These are phyloP conservation scores for Saturnia japonica DNA, from an alignment of 2,888 invertebrate species.

Conservation along the genomic window DNA sequence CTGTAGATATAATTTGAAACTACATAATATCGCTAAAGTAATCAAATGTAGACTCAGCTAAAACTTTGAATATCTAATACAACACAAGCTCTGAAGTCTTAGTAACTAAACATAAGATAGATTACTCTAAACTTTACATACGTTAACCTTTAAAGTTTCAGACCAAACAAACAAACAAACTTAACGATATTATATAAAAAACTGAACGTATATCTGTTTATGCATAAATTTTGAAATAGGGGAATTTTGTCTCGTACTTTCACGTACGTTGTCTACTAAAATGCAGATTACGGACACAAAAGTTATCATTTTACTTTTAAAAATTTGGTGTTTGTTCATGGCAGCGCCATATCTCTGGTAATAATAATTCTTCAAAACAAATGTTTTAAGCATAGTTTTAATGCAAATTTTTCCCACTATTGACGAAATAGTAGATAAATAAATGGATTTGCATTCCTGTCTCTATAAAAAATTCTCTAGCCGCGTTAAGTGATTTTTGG, in stretches of 20 bases:
- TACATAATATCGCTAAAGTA: neutral
- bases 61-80: constrained; percentile 2
- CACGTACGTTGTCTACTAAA: too few species aligned
- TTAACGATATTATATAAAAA: neutral
- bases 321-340: too few species aligned
- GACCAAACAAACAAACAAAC: neutral
- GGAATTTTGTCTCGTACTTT: neutral
- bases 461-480: too few species aligned
- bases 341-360: too few species aligned
- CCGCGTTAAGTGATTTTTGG: too few species aligned
- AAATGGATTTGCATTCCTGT: too few species aligned
- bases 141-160: neutral
- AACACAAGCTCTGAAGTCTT: neutral
- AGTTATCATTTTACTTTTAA: neutral
- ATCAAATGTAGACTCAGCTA: neutral
- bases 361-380: too few species aligned
- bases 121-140: neutral
- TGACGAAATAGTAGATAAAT: too few species aligned
- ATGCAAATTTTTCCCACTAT: too few species aligned
- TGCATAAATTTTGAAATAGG: neutral
- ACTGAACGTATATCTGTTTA: neutral
- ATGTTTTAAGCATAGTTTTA: too few species aligned
- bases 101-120: neutral
- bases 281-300: neutral
- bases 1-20: neutral